Percentiles rank a stretch among this genome's conserved stretches.
Conservation (phyloP, 1,140 invertebrate species). For the Brachionus calyciflorus region DNA sequence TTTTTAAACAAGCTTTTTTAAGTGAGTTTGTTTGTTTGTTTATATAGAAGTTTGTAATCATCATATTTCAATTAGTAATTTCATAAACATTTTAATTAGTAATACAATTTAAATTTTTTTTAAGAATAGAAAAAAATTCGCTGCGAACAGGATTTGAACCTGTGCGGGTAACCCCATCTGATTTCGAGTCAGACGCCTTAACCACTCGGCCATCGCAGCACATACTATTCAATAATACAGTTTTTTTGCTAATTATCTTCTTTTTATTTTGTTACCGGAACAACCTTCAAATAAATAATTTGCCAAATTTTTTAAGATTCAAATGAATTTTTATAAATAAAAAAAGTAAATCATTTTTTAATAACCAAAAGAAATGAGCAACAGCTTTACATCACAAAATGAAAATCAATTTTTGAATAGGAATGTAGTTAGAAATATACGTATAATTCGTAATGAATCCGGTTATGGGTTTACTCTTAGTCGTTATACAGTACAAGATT, state of each 20-base stretch:
- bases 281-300: too few species aligned
- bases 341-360: not conserved
- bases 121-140: conserved; percentile 11
- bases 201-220: conserved; percentile 46
- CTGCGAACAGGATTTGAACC: conserved; percentile 47
- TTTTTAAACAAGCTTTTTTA: too few species aligned
- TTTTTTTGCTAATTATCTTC: not conserved
- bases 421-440: not conserved
- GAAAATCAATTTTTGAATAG: conserved; percentile 8
- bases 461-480: conserved; percentile 42
- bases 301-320: conserved; percentile 23
- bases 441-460: conserved; percentile 26
- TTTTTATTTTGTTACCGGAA: not conserved
- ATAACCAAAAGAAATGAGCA: not conserved
- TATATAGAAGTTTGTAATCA: too few species aligned
- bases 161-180: conserved; percentile 45
- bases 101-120: too few species aligned
- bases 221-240: not conserved
- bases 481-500: not conserved
- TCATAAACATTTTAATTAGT: too few species aligned
- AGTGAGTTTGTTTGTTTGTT: too few species aligned
- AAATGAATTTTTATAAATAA: conserved; percentile 1
- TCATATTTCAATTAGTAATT: too few species aligned
- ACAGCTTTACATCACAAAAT: not conserved
- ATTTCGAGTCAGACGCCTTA: conserved; percentile 47